Base-by-base conservation (phyloP, 2,113 vertebrate species). In the Pteropus alecto region DNA sequence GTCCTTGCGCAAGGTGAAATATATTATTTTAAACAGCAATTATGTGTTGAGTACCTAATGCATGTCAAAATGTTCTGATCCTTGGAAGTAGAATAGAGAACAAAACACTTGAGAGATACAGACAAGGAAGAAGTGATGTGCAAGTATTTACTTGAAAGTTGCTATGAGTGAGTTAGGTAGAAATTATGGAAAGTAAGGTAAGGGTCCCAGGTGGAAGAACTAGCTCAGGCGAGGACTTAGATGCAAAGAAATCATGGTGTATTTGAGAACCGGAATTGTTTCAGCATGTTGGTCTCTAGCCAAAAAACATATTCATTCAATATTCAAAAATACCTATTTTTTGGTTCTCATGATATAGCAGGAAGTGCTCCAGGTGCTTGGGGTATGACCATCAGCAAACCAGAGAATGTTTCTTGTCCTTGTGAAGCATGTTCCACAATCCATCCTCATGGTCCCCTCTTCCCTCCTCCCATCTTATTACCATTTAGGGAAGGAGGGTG, bases 261-360 rank as follows among this genome's bases (percentile, higher is more conserved):
- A 15, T 15, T 94, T 43, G 33, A 54, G 63, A 94, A 79, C 28
- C 76, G 65, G 94, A 97, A 89, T 91, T 95, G 56, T 33, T 95
- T 97, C 88, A 91, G 22, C 24, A 38, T 93, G 79, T 94, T 95
- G 76, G 22, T 71, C 6, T 61, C 35, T 83, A 38, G 61, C 77
- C 41, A 86, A 73, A 81, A 95, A 28, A 4, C 5, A 35, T 63
- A 88, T 61, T 92, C 21, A 87, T 81, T 81, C 12, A 56, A 56
- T 54, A 56, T 81, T 94, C 28, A 54, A 61, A 94, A 38, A 5
- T 46, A 51, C 9, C 6, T n/a, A 21, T 24, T 33, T 48, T 77
- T 79, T 85, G 6, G 10, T 78, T 87, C 16, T 24, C 95, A 56
- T 61, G 16, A 65, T 76, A 48, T 22, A 35, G 35, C 41, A 93